These are phyloP conservation scores for Caenorhabditis sinica DNA, from an alignment of 2,888 invertebrate species.

Conservation along the genomic window DNA sequence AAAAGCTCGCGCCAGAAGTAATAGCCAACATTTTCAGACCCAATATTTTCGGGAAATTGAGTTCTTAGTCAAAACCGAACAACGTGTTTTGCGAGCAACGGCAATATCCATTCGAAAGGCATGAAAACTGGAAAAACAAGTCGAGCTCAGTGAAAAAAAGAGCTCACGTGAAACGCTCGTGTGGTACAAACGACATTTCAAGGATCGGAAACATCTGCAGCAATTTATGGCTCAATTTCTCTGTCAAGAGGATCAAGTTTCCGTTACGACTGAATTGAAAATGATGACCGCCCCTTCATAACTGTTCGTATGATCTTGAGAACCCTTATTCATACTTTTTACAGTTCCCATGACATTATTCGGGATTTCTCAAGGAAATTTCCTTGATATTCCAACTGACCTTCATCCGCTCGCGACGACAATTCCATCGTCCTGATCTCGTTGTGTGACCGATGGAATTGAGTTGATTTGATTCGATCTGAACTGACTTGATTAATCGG, in stretches of 20 bases:
- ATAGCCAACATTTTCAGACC: too few species aligned
- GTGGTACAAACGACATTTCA: background rate
- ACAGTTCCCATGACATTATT: too few species aligned
- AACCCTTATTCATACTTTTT: background rate
- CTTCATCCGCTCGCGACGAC: slow-evolving; percentile 53
- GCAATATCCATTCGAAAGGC: background rate
- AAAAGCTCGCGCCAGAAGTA: too few species aligned
- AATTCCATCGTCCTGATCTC: slow-evolving; percentile 43
- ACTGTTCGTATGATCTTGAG: background rate
- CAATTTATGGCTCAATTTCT: slow-evolving; percentile 4
- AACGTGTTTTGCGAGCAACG: background rate
- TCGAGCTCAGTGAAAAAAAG: background rate
- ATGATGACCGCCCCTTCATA: background rate
- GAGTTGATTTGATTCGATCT: slow-evolving; percentile 25
- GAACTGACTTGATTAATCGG: background rate
- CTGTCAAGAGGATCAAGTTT: background rate
- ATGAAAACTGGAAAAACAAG: background rate
- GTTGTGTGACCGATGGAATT: slow-evolving; percentile 40
- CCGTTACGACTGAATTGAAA: background rate
- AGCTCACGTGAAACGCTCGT: slow-evolving; percentile 3
- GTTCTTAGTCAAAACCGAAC: background rate
- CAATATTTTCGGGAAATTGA: too few species aligned
- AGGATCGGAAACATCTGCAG: slow-evolving; percentile 5
- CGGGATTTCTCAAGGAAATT: too few species aligned
- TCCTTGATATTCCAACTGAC: background rate